These are phyloP conservation scores for cattle (Bos taurus) DNA, from an alignment of 2,113 vertebrate genomes.

Conservation along the genomic window ARS-UCD2.0 NC_037344.1:53995001-53995500, in stretches of 20 bases:
- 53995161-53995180: background rate
- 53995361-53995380: background rate
- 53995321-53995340: background rate
- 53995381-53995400: background rate
- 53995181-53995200: background rate
- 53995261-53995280: background rate
- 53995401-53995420: background rate
- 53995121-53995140: background rate
- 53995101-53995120: background rate
- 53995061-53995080: background rate
- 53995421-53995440: background rate
- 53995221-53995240: background rate
- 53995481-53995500: conserved; percentile 84
- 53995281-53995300: background rate
- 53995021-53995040: background rate
- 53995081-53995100: background rate
- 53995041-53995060: background rate
- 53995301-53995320: background rate
- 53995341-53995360: background rate
- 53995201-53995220: background rate
- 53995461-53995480: conserved; percentile 84
- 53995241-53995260: background rate
- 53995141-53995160: background rate
- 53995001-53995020: background rate
- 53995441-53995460: conserved; percentile 76